Percentiles rank a stretch among this genome's conserved stretches.
phyloP scores from a whole-genome alignment of 2,113 vertebrate genomes.

The Triplophysa tibetana region DNA sequence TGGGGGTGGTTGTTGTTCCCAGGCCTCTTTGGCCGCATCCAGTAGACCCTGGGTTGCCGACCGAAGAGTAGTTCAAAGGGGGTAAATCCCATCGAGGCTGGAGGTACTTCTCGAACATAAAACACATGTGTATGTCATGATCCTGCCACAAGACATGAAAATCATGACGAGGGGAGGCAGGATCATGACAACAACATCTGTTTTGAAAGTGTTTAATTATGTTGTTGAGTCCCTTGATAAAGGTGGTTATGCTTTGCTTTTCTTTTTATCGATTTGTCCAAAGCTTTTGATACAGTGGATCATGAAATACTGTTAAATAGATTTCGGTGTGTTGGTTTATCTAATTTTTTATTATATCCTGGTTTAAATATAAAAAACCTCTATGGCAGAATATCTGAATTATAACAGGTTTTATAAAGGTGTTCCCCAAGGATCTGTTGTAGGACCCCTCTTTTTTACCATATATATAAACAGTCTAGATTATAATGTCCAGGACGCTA shows the following conservation, averaged over 20 bases:
- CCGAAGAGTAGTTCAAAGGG: too few species aligned
- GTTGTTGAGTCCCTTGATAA: not conserved
- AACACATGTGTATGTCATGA: too few species aligned
- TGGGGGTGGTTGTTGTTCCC: too few species aligned
- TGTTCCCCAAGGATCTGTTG: not conserved
- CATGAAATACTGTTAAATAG: too few species aligned
- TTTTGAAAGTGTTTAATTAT: not conserved
- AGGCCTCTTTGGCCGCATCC: too few species aligned
- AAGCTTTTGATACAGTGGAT: too few species aligned
- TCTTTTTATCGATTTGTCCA: not conserved
- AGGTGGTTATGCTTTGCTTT: not conserved
- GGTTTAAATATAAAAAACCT: not conserved
- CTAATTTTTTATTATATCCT: not conserved
- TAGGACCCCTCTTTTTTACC: not conserved
- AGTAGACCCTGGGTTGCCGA: too few species aligned
- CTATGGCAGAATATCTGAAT: not conserved
- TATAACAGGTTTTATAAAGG: not conserved
- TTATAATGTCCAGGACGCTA: not conserved
- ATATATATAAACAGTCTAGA: not conserved
- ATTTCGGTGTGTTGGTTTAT: not conserved
- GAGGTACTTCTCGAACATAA: too few species aligned
- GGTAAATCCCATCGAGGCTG: too few species aligned
- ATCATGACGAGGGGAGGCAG: too few species aligned
- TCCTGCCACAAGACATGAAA: too few species aligned
- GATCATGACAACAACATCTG: too few species aligned